Evolutionary conservation across 2,113 vertebrate genomes (phyloP).

Genomic region (Machaerirhynchus nigripectus): DNA sequence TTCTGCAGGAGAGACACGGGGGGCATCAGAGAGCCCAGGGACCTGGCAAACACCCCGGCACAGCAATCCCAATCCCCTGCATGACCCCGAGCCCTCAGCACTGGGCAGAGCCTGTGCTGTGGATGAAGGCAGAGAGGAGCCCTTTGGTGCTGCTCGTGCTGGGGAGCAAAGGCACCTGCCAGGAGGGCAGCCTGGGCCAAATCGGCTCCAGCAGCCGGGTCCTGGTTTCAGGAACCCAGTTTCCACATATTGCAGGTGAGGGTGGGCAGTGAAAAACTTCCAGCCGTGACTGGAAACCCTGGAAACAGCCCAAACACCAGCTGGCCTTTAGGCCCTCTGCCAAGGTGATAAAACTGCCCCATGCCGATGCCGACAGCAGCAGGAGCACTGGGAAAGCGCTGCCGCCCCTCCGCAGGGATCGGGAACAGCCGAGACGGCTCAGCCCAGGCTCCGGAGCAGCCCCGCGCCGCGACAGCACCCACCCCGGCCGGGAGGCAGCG

Average conservation of each 20-base stretch:
- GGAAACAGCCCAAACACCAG: not conserved
- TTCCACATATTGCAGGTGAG: not conserved
- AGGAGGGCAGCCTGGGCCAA: not conserved
- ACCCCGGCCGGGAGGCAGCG: not conserved
- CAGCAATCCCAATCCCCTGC: rapidly evolving
- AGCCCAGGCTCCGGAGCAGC: rapidly evolving
- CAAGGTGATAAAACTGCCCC: not conserved
- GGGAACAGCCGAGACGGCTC: rapidly evolving
- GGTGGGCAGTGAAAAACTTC: not conserved
- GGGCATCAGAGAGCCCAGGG: not conserved
- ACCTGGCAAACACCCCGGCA: not conserved
- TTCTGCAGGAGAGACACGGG: not conserved
- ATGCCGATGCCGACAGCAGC: not conserved
- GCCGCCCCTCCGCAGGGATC: not conserved
- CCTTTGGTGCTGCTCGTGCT: not conserved
- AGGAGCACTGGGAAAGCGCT: not conserved
- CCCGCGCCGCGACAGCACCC: not conserved
- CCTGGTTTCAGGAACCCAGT: not conserved
- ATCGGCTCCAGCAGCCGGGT: not conserved
- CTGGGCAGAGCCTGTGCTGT: rapidly evolving
- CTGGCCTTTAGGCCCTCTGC: not conserved
- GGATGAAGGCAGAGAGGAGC: not conserved
- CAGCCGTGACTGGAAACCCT: not conserved
- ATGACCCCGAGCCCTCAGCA: rapidly evolving
- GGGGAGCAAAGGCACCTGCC: not conserved